Evolutionary conservation across 2,113 vertebrate genomes (phyloP).

Genomic region (Emydura subglobosa): DNA sequence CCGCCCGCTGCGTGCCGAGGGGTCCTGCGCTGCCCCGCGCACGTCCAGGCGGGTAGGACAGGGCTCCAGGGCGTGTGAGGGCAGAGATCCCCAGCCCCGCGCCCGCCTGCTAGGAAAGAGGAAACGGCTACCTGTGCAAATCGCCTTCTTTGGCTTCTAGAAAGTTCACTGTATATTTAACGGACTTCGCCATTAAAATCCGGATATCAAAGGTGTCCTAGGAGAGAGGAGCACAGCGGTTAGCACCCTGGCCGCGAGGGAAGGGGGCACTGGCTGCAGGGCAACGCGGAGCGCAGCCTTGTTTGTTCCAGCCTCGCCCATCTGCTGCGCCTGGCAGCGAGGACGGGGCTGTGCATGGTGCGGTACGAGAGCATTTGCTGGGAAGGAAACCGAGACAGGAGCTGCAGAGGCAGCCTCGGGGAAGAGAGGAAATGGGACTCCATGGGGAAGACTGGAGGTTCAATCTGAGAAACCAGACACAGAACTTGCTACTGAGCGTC

Average conservation of each 20-base stretch:
- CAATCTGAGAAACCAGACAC: not conserved
- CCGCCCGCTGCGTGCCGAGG: too few relatives aligned
- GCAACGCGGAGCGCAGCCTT: too few relatives aligned
- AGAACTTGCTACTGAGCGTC: not conserved
- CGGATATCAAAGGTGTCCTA: slow-evolving; percentile 97
- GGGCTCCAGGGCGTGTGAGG: not conserved
- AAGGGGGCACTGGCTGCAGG: not conserved
- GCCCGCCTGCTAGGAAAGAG: not conserved
- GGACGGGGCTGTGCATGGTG: too few relatives aligned
- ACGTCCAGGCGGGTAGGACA: too few relatives aligned
- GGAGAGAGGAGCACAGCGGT: not conserved
- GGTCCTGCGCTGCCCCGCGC: too few relatives aligned
- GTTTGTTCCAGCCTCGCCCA: too few relatives aligned
- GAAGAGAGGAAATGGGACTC: too few relatives aligned
- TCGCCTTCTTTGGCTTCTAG: slow-evolving; percentile 96
- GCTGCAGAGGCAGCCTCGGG: too few relatives aligned
- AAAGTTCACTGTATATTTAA: slow-evolving; percentile 97
- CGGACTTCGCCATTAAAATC: slow-evolving; percentile 96
- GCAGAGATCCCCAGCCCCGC: not conserved
- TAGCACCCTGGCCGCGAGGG: not conserved
- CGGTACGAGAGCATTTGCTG: not conserved
- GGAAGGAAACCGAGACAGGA: not conserved
- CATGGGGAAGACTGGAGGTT: too few relatives aligned
- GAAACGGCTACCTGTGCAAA: slow-evolving; percentile 87
- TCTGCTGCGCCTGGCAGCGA: too few relatives aligned